phyloP scores from a whole-genome alignment of 2,797 vertebrate genomes.

The Vultur gryphus region DNA sequence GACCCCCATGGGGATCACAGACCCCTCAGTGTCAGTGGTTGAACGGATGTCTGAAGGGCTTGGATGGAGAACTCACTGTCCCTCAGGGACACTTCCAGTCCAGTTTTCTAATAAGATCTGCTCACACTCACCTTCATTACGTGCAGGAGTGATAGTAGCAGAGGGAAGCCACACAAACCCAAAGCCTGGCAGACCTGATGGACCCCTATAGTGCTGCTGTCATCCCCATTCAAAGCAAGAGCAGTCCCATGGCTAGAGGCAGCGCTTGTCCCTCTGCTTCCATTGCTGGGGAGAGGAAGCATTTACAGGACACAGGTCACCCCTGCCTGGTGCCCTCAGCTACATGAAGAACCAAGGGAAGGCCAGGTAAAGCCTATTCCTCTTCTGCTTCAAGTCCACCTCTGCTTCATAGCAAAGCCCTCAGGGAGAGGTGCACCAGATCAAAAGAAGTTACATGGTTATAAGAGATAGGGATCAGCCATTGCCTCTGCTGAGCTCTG shows the following conservation, averaged over 20 bases:
- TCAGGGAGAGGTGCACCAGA: background rate
- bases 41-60: background rate
- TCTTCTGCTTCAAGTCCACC: background rate
- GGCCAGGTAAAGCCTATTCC: background rate
- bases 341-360: background rate
- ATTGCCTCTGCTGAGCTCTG: background rate
- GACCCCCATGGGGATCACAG: background rate
- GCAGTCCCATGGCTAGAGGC: background rate
- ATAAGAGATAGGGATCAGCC: background rate
- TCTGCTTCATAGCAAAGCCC: background rate
- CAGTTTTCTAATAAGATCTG: background rate
- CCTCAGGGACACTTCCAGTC: background rate
- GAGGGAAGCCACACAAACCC: background rate
- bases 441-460: background rate
- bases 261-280: background rate
- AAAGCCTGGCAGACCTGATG: background rate
- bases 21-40: background rate
- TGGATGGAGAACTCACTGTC: background rate
- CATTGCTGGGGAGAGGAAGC: background rate
- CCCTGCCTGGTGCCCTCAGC: background rate
- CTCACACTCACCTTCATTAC: background rate
- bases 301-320: background rate
- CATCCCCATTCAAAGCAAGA: background rate
- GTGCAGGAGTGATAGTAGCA: rapidly evolving
- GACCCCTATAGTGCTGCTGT: background rate